These are phyloP conservation scores for Sesia bembeciformis DNA, from an alignment of 2,888 invertebrate genomes.

Conservation along the genomic window DNA sequence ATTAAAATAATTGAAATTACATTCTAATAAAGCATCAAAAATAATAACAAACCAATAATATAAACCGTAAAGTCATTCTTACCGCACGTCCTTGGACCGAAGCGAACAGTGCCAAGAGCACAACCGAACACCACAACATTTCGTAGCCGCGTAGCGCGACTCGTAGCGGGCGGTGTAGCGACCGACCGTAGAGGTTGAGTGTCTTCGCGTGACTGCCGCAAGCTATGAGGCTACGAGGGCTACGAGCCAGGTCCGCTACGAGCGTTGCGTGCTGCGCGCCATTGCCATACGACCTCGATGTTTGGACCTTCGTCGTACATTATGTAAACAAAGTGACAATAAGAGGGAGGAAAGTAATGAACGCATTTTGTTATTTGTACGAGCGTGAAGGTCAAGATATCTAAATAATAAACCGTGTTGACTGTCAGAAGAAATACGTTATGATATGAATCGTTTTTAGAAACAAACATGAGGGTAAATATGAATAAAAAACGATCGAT, in stretches of 20 bases:
- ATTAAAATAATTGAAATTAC: no score
- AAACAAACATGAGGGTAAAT: no score
- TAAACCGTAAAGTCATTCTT: slow-evolving; percentile 17
- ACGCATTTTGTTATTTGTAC: slow-evolving; percentile 12
- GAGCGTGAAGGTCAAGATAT: no score
- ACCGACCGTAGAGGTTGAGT: slow-evolving; percentile 34
- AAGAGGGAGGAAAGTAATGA: slow-evolving; percentile 40
- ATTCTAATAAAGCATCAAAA: no score
- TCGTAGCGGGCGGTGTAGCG: slow-evolving; percentile 29
- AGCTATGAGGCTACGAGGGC: slow-evolving; percentile 24
- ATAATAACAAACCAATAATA: no score
- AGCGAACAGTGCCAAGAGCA: slow-evolving; percentile 54
- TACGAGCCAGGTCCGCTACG: slow-evolving; percentile 10
- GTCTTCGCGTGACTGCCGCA: slow-evolving; percentile 66
- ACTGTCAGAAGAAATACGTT: no score
- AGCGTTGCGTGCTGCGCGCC: slow-evolving; percentile 18
- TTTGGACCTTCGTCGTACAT: slow-evolving; percentile 38
- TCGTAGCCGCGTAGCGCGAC: slow-evolving; percentile 32
- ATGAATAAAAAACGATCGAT: no score
- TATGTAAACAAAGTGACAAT: slow-evolving; percentile 62
- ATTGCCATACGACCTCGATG: slow-evolving; percentile 14
- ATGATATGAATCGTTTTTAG: no score
- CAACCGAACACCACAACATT: slow-evolving; percentile 53
- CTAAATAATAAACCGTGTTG: no score
- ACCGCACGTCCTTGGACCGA: slow-evolving; percentile 68